Base-by-base conservation (phyloP, 1,140 invertebrate genomes). In the Steinernema feltiae region DNA sequence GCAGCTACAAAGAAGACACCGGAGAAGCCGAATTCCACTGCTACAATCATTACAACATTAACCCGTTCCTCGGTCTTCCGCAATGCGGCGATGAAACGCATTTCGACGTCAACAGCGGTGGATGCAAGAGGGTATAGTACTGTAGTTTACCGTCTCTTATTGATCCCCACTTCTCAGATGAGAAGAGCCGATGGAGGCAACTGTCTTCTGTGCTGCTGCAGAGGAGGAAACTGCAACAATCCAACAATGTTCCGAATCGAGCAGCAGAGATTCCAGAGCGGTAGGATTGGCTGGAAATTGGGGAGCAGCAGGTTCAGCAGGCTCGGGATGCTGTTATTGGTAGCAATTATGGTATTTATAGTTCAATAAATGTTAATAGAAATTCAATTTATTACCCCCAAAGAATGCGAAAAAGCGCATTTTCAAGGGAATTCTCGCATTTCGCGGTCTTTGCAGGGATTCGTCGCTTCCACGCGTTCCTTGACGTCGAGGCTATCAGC, bases 171-270 rank as follows among this genome's bases (percentile, higher is more conserved):
- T n/a, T n/a, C n/a, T 17, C 24, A 63, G 53, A 27, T 63, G 53
- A 15, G 24, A 63, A n/a, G 53, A 27, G 3, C 7, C 53, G 53
- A 63, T 21, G 53, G 53, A 63, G 15, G 53, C 2, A n/a, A 27
- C 53, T 63, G 53, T 27, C 53, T 63, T 27, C 7, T 63, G 15
- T 63, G 53, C 53, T 63, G 53, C 53, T 63, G 53, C 24, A 7
- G 53, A 63, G 53, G 53, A 63, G 53, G 15, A 15, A 63, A 63
- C 53, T 63, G 53, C 53, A 63, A 63, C 53, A 63, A 63, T 27
- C 53, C 53, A 27, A 27, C 53, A 7, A 17, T 63, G 53, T 63
- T 63, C 24, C 12, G 53, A 15, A 27, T 63, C 7, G 53, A 63
- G 24, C 53, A 63, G 24, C 53, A 63, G 53, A 15, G 53, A 15